Evolutionary conservation across 2,797 vertebrate genomes (phyloP).

Genomic region (Delichon dasypus): DNA sequence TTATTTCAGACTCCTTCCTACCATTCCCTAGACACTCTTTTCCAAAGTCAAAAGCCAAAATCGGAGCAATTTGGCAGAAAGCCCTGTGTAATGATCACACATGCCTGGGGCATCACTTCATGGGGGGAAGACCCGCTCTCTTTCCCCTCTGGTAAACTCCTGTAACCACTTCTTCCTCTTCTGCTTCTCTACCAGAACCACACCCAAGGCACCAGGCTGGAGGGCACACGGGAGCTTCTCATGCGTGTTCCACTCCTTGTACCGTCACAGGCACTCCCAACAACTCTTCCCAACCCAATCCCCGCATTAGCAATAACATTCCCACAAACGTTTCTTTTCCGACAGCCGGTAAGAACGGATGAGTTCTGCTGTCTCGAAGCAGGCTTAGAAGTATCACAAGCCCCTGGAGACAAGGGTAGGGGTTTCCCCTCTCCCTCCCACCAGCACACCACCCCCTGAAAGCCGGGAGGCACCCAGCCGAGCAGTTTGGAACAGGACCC

Average conservation of each 20-base stretch:
- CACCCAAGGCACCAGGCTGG: not conserved
- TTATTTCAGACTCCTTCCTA: not conserved
- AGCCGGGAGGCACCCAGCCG: slow-evolving; percentile 57
- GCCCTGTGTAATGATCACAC: not conserved
- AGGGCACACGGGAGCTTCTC: not conserved
- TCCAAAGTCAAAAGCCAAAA: not conserved
- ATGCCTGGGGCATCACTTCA: not conserved
- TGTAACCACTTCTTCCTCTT: not conserved
- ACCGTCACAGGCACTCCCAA: not conserved
- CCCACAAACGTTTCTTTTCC: not conserved
- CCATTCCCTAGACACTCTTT: not conserved
- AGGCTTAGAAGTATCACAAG: not conserved
- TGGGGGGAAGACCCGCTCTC: not conserved
- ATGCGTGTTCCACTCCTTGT: accelerated
- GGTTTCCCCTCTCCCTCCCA: slow-evolving; percentile 54
- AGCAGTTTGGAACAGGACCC: slow-evolving; percentile 67
- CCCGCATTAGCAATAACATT: not conserved
- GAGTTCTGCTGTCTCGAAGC: slow-evolving; percentile 8
- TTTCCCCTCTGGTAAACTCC: not conserved
- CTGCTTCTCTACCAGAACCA: not conserved
- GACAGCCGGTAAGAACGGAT: not conserved
- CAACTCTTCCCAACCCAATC: not conserved
- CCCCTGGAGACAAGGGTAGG: slow-evolving; percentile 37
- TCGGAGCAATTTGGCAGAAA: not conserved
- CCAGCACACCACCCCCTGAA: slow-evolving; percentile 12